phyloP scores from a whole-genome alignment of 2,797 vertebrate species.

The Anabacerthia variegaticeps region DNA sequence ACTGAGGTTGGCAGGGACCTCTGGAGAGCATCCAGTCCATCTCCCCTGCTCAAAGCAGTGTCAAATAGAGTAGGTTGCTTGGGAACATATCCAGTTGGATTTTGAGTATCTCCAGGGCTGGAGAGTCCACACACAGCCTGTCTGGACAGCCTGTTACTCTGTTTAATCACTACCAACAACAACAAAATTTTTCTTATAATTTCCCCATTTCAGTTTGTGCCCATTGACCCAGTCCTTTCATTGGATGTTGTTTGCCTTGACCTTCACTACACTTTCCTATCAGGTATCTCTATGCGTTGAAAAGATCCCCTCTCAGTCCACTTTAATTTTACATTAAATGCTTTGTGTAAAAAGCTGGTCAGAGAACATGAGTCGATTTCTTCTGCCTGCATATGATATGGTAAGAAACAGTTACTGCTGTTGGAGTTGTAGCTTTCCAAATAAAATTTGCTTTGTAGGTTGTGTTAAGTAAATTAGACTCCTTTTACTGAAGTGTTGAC shows the following conservation, averaged over 20 bases:
- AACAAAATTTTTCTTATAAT: not conserved
- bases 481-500: not conserved
- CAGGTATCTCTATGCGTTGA: not conserved
- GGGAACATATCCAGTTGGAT: not conserved
- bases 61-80: not conserved
- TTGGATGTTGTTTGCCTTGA: not conserved
- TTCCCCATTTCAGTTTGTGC: not conserved
- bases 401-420: not conserved
- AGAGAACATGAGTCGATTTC: rapidly evolving
- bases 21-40: not conserved
- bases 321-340: not conserved
- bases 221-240: not conserved
- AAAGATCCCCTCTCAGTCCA: not conserved
- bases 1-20: not conserved
- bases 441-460: not conserved
- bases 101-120: not conserved
- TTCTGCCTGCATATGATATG: not conserved
- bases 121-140: not conserved
- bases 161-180: not conserved
- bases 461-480: not conserved
- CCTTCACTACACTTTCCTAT: not conserved
- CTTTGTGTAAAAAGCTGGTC: not conserved
- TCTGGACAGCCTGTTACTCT: not conserved
- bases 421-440: not conserved
- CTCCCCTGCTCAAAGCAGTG: not conserved